These are phyloP conservation scores for Prochilodus magdalenae DNA, from an alignment of 2,113 vertebrate genomes.

Conservation along the genomic window DNA sequence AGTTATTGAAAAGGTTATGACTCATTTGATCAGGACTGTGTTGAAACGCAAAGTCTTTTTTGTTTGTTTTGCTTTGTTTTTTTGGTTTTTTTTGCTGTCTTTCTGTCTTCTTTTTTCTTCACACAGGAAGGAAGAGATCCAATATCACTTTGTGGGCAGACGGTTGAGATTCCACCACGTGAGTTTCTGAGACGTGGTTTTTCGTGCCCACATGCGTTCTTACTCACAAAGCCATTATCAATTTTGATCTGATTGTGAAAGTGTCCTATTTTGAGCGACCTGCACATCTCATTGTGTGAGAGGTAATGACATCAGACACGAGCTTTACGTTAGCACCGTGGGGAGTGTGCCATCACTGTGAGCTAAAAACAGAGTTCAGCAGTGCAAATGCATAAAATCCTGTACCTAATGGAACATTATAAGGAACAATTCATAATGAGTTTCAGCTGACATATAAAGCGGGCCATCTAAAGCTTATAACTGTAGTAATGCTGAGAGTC, in stretches of 20 bases:
- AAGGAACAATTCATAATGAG: background rate
- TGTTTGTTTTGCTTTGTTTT: conserved; percentile 26
- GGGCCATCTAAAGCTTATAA: background rate
- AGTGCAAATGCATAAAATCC: conserved; percentile 24
- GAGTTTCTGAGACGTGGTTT: conserved; percentile 41
- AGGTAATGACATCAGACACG: conserved; percentile 51
- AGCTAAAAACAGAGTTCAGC: conserved; percentile 32
- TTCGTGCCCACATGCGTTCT: conserved; percentile 43
- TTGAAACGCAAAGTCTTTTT: conserved; percentile 26
- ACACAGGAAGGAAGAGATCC: conserved; percentile 57
- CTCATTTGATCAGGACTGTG: conserved; percentile 40
- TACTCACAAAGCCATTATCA: conserved; percentile 52
- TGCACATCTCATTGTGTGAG: conserved; percentile 39
- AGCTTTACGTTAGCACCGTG: conserved; percentile 45
- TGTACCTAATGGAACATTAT: conserved; percentile 41
- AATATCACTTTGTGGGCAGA: conserved; percentile 54
- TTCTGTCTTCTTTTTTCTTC: conserved; percentile 20
- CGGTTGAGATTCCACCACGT: conserved; percentile 59
- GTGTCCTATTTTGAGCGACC: conserved; percentile 54
- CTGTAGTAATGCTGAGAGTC: background rate
- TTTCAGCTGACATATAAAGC: background rate
- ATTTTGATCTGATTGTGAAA: conserved; percentile 53
- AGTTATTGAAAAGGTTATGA: conserved; percentile 21
- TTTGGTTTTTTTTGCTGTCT: conserved; percentile 24
- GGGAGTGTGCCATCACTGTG: conserved; percentile 10